Evolutionary conservation across 2,797 vertebrate species (phyloP).

Genomic region (Telmatherina bonti): DNA sequence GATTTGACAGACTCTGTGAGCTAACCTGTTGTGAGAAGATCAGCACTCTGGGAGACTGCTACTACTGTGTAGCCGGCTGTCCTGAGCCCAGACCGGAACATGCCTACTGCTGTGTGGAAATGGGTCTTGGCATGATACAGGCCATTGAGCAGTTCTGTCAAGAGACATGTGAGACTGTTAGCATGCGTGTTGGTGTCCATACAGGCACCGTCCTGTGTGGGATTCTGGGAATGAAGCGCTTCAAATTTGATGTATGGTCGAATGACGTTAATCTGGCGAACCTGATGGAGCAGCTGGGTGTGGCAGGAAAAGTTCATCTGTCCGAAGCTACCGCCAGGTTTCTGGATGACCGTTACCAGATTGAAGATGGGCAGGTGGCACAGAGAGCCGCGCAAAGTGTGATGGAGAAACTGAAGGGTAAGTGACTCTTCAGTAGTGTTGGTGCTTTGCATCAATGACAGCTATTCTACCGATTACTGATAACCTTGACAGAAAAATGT

Average conservation of each 20-base stretch:
- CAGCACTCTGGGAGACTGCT: constrained; percentile 97
- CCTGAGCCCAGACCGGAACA: constrained; percentile 93
- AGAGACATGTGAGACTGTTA: constrained; percentile 94
- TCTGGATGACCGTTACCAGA: constrained; percentile 93
- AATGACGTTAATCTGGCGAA: constrained; percentile 98
- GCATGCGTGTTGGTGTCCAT: constrained; percentile 96
- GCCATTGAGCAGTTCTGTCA: constrained; percentile 98
- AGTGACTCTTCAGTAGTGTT: constrained; percentile 6
- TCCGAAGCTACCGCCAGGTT: constrained; percentile 93
- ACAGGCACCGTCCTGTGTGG: constrained; percentile 96
- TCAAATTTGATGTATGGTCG: constrained; percentile 98
- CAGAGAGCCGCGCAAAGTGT: constrained; percentile 92
- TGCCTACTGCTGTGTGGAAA: constrained; percentile 96
- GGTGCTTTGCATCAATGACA: constrained; percentile 1
- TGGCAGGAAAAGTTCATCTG: constrained; percentile 95
- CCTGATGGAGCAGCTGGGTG: constrained; percentile 97
- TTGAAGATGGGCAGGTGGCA: constrained; percentile 91
- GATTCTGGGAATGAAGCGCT: constrained; percentile 96
- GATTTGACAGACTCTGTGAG: constrained; percentile 94
- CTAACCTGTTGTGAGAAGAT: constrained; percentile 97
- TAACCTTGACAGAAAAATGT: constrained; percentile 2
- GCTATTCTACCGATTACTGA: neutral
- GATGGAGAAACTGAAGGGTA: constrained; percentile 96
- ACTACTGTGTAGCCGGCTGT: constrained; percentile 97
- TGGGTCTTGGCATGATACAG: constrained; percentile 98